These are phyloP conservation scores for Apostichopus leukothele DNA, from an alignment of 53 echinoderm and acorn worm genomes.

Conservation along the genomic window DNA sequence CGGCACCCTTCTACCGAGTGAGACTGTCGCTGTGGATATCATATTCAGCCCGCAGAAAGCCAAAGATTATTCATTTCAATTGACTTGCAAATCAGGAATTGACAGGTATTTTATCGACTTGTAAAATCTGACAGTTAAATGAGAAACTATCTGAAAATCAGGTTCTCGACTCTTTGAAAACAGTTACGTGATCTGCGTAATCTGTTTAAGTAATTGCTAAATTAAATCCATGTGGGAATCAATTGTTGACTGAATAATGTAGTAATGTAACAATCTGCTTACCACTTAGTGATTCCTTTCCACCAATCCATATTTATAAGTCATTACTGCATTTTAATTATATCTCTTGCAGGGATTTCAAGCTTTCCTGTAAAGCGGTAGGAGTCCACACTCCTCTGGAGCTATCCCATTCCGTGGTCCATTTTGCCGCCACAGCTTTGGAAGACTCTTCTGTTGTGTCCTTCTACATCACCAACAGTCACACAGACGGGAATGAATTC, in stretches of 20 bases:
- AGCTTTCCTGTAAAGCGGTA: constrained; percentile 82
- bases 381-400: constrained; percentile 95
- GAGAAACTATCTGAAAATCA: too few species aligned
- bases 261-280: too few species aligned
- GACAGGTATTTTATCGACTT: constrained; percentile 66
- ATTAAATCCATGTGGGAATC: too few species aligned
- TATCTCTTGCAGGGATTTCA: constrained; percentile 75
- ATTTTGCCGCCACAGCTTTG: constrained; percentile 91
- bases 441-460: constrained; percentile 79
- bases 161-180: too few species aligned
- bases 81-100: constrained; percentile 95
- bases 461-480: constrained; percentile 74
- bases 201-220: too few species aligned
- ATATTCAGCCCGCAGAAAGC: constrained; percentile 97
- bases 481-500: constrained; percentile 94
- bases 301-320: too few species aligned
- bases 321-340: background rate
- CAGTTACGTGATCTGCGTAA: too few species aligned
- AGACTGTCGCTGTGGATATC: constrained; percentile 85
- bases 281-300: too few species aligned
- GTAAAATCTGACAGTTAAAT: too few species aligned
- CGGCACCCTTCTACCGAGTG: constrained; percentile 88
- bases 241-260: too few species aligned
- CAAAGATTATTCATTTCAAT: constrained; percentile 90
- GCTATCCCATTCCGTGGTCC: constrained; percentile 88